Evolutionary conservation across 2,113 vertebrate genomes (phyloP).

Genomic region (Amphiprion ocellaris): DNA sequence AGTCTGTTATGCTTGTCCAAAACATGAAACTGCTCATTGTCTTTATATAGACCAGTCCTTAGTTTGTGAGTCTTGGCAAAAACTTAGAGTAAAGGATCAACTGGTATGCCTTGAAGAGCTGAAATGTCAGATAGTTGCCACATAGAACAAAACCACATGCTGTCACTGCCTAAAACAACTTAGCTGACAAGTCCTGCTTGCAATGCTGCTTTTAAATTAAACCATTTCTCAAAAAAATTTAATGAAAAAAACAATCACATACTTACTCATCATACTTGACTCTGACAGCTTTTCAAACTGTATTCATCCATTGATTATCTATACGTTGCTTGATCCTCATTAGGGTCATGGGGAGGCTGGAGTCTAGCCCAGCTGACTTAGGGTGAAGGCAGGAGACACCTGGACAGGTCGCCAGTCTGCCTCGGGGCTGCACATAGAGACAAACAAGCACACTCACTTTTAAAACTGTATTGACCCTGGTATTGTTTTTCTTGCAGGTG

Average conservation of each 20-base stretch:
- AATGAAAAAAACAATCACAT: no score
- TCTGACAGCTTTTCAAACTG: background rate
- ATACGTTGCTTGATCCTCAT: no score
- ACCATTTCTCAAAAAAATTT: background rate
- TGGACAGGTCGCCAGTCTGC: no score
- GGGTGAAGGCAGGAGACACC: no score
- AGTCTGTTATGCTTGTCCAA: conserved; percentile 7
- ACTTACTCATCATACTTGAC: background rate
- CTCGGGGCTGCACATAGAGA: no score
- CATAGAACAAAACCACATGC: no score
- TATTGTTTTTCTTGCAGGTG: conserved; percentile 84
- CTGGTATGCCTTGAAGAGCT: no score
- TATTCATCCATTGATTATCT: no score
- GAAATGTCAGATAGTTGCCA: no score
- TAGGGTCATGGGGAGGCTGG: no score
- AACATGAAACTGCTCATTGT: background rate
- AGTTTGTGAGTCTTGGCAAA: background rate
- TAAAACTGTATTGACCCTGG: background rate
- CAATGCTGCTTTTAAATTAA: background rate
- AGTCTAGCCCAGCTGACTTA: no score
- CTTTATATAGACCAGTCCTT: background rate
- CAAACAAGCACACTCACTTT: no score
- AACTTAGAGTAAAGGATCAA: background rate
- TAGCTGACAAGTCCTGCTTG: background rate
- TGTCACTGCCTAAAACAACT: background rate